phyloP scores from a whole-genome alignment of 2,113 vertebrate species.

The Copsychus sechellarum region DNA sequence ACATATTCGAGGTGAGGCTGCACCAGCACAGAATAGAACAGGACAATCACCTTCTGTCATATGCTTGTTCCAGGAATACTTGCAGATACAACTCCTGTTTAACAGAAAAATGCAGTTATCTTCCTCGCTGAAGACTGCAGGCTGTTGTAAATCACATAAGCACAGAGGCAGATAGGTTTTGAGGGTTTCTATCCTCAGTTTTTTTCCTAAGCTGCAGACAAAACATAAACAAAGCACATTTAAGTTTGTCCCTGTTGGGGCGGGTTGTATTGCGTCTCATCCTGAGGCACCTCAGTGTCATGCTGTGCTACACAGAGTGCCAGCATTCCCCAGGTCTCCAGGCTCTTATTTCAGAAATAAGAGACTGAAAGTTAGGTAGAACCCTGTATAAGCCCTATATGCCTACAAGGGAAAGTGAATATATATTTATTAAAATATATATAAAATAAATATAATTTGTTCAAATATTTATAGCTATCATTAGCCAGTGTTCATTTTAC shows the following conservation, averaged over 20 bases:
- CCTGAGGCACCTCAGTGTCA: not conserved
- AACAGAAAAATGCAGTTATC: not conserved
- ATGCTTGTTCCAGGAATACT: accelerated
- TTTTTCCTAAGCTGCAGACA: not conserved
- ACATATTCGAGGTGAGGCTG: not conserved
- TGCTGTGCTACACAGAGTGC: not conserved
- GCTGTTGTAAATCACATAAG: not conserved
- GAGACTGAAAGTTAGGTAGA: not conserved
- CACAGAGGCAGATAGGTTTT: not conserved
- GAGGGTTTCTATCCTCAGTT: not conserved
- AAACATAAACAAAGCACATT: not conserved
- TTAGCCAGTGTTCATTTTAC: not conserved
- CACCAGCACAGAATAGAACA: not conserved
- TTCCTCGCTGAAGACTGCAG: not conserved
- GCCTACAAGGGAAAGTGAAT: not conserved
- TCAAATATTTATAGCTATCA: not conserved
- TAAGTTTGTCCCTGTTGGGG: not conserved
- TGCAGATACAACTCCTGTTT: not conserved
- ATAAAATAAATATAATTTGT: too few species aligned
- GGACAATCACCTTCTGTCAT: too few species aligned
- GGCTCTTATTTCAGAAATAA: not conserved
- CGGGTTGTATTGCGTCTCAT: not conserved
- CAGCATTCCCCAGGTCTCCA: accelerated
- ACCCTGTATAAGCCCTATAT: not conserved
- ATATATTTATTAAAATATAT: too few species aligned